These are phyloP conservation scores for Hydrozoanthus tunicans DNA, from an alignment of 64 coral and sea anemone species.

Conservation along the genomic window DNA sequence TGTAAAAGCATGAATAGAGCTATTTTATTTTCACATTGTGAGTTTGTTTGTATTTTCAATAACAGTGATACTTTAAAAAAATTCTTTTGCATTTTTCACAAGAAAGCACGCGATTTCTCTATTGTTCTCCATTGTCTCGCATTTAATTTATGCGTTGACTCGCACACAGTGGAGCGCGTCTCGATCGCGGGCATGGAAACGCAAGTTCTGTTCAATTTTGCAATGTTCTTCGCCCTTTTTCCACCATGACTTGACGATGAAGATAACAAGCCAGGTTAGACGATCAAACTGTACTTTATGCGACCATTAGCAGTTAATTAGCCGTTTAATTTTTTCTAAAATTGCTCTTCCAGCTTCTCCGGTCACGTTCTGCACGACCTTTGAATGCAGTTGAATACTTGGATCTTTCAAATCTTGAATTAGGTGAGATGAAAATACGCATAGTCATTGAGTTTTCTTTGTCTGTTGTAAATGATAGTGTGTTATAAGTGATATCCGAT, in stretches of 20 bases:
- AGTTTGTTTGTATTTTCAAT: too few relatives aligned
- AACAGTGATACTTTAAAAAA: too few relatives aligned
- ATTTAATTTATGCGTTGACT: constrained; percentile 31
- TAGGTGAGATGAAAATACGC: constrained; percentile 62
- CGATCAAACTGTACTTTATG: background rate
- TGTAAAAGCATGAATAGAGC: too few relatives aligned
- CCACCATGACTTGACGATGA: constrained; percentile 79
- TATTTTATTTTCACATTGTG: too few relatives aligned
- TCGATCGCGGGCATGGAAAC: background rate
- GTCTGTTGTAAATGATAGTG: background rate
- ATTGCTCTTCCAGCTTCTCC: constrained; percentile 64
- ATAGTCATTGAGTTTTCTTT: background rate
- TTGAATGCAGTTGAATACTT: constrained; percentile 79
- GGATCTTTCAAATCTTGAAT: constrained; percentile 90
- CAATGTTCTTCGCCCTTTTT: constrained; percentile 9
- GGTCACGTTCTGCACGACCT: constrained; percentile 78
- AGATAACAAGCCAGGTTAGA: constrained; percentile 84
- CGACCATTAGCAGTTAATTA: constrained; percentile 8
- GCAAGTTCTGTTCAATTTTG: background rate
- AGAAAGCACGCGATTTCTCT: too few relatives aligned
- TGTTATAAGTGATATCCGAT: constrained; percentile 1
- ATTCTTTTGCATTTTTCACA: too few relatives aligned
- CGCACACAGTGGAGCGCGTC: background rate
- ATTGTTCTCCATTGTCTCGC: too few relatives aligned
- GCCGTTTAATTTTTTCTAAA: constrained; percentile 28